Evolutionary conservation across 2,113 vertebrate species (phyloP), one percentile per base, ranked within the genome.

Genomic region (Rhinoptilus africanus): DNA sequence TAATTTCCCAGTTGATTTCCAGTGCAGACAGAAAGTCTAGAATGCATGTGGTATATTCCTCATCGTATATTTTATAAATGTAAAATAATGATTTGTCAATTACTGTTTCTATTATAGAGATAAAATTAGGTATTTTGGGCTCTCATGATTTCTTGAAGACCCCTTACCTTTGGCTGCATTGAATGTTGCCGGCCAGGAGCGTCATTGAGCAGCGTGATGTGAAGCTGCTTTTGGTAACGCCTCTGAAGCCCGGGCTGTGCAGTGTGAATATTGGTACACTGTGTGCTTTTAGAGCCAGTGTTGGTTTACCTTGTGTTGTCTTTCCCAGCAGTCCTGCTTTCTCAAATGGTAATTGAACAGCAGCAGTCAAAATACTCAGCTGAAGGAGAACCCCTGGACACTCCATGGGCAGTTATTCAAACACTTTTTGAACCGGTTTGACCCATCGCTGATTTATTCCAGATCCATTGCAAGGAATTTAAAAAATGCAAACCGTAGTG

Each of bases 401-500:
- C 95, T 91, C 93, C 82, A 30, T 87, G 89, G 93, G 94, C 94
- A 97, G 92, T 95, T 96, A 92, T 96, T 96, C 96, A 97, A 96
- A 97, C 94, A 93, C 78, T 95, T 97, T 97, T 92, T 96, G 97
- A 97, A 96, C 92, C 53, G 17, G 62, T 74, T 96, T 96, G 94
- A 97, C 95, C 96, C 92, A 95, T 81, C 96, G 96, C 93, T 97
- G 96, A 97, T 97, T 85, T 89, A 81, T 96, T 97, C 95, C 96
- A 97, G 96, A 94, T 95, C 85, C 74, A 81, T 85, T 90, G 78
- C 0, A 3, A 94, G 85, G 96, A 92, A 96, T 60, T 95, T 88
- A 28, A 96, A 94, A 97, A 93, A 97, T 39, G 62, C 78, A 74
- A 91, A 74, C 91, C 53, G 67, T 54, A 94, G 82, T 27, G 45